Percentiles rank a stretch among this genome's conserved stretches.
Conservation (phyloP, 2,888 invertebrate species). For the Timema podura region DNA sequence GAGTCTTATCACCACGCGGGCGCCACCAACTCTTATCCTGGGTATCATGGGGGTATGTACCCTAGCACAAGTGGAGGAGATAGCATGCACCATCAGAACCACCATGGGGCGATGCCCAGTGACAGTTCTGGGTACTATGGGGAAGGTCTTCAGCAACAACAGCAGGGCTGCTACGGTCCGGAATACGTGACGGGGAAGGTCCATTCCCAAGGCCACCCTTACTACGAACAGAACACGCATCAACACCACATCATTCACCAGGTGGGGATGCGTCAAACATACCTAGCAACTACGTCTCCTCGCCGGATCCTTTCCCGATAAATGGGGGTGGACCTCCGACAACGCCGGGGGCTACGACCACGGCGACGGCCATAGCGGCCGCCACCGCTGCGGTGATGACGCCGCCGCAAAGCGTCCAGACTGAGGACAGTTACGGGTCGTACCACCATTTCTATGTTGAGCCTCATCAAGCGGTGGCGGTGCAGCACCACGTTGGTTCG, state of each 20-base stretch:
- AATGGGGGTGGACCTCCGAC: constrained; percentile 26
- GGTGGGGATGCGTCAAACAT: constrained; percentile 52
- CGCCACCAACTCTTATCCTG: constrained; percentile 42
- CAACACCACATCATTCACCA: constrained; percentile 40
- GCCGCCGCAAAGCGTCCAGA: constrained; percentile 54
- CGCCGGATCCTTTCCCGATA: constrained; percentile 48
- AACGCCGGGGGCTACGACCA: constrained; percentile 41
- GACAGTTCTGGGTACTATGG: constrained; percentile 13
- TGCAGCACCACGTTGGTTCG: constrained; percentile 32
- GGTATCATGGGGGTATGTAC: constrained; percentile 41
- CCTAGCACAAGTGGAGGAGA: constrained; percentile 32
- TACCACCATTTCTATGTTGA: constrained; percentile 66
- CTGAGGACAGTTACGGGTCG: constrained; percentile 43
- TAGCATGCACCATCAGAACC: constrained; percentile 20
- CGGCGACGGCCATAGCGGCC: constrained; percentile 42
- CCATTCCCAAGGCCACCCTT: constrained; percentile 36
- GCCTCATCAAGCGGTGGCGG: constrained; percentile 45
- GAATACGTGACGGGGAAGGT: constrained; percentile 8
- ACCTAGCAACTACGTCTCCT: constrained; percentile 45
- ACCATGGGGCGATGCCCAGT: constrained; percentile 41
- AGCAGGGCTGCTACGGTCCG: constrained; percentile 8
- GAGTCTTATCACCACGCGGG: constrained; percentile 35
- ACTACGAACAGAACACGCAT: constrained; percentile 41
- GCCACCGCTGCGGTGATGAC: constrained; percentile 54
- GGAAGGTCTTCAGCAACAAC: constrained; percentile 33